Conservation (phyloP, 2,113 vertebrate genomes). For the Perccottus glenii region DNA sequence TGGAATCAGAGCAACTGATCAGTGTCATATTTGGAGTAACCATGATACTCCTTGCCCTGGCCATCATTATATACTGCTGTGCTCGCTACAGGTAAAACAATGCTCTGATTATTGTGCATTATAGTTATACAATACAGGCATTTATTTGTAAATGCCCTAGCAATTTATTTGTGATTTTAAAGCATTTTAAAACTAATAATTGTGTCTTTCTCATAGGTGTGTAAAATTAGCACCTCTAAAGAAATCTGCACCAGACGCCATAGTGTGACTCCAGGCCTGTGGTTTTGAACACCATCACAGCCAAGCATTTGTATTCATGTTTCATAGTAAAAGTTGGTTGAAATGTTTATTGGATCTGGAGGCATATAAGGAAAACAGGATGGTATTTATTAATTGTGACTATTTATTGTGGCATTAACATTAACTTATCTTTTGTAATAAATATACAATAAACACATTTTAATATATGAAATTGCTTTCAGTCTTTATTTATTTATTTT, state of each 20-base stretch:
- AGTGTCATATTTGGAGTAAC: conserved; percentile 54
- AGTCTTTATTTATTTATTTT: too few species aligned
- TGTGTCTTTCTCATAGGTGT: conserved; percentile 50
- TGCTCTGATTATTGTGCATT: not conserved
- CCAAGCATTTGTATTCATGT: not conserved
- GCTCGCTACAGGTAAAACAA: conserved; percentile 59
- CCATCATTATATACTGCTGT: conserved; percentile 39
- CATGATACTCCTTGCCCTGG: conserved; percentile 52
- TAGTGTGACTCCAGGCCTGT: conserved; percentile 46
- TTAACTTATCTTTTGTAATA: conserved; percentile 63
- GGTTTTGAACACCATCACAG: not conserved
- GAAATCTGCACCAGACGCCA: conserved; percentile 39
- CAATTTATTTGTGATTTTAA: too few species aligned
- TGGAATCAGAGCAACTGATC: conserved; percentile 52
- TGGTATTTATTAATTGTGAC: not conserved
- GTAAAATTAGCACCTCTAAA: conserved; percentile 36
- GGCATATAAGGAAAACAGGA: too few species aligned
- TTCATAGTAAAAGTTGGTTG: not conserved
- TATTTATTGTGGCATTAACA: conserved; percentile 63
- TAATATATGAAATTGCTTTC: not conserved
- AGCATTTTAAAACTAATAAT: not conserved
- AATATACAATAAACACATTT: conserved; percentile 12
- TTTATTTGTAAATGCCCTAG: too few species aligned
- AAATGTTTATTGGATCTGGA: too few species aligned
- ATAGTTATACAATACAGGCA: not conserved